phyloP scores from a whole-genome alignment of 2,113 vertebrate species.

The Burhinus oedicnemus region DNA sequence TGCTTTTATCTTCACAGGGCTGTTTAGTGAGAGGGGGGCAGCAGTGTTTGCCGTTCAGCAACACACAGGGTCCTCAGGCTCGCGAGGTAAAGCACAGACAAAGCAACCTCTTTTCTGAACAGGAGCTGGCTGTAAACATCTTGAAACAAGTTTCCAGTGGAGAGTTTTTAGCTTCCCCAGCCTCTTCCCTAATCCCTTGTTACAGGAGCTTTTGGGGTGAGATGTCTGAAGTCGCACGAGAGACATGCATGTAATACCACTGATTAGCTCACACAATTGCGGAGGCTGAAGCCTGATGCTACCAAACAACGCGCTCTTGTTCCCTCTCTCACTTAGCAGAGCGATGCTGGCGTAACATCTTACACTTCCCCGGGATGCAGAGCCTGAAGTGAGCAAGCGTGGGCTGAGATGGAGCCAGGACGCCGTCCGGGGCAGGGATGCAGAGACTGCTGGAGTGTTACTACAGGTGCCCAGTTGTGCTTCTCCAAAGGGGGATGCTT shows the following conservation, averaged over 20 bases:
- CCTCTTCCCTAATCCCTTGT: constrained; percentile 39
- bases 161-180: neutral
- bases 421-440: neutral
- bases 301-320: constrained; percentile 31
- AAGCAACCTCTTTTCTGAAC: neutral
- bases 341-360: constrained; percentile 16
- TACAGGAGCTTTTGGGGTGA: constrained; percentile 30
- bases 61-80: fast-evolving
- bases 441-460: neutral
- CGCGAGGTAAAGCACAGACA: neutral
- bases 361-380: neutral
- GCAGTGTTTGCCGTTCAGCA: fast-evolving
- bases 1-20: neutral
- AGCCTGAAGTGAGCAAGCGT: neutral
- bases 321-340: constrained; percentile 20
- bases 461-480: neutral
- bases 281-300: neutral
- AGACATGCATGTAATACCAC: neutral
- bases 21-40: neutral
- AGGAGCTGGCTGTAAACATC: neutral
- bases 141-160: neutral
- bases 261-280: constrained; percentile 26
- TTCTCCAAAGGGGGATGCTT: neutral
- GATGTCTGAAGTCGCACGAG: neutral
- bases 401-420: constrained; percentile 49